Evolutionary conservation across 2,888 invertebrate genomes (phyloP), one percentile per base, ranked within the genome.

Genomic region (Rhagium mordax): DNA sequence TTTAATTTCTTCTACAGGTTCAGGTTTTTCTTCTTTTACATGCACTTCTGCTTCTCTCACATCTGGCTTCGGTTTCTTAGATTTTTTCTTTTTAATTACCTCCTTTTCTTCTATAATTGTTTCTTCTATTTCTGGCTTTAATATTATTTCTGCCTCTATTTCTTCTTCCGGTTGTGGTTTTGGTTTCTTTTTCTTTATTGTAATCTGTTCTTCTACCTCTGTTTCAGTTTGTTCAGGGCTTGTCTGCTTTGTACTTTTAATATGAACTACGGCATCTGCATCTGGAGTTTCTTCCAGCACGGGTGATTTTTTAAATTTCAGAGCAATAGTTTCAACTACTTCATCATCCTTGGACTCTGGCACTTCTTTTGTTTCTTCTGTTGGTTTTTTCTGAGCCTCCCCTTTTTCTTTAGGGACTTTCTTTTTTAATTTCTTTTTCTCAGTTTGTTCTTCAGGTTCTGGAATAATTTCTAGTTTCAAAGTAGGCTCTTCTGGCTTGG

Each of bases 121-220:
- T 0, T 55, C 55, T 18, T 87, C 85, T 69, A 87, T 87, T 13
- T 88, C 87, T 24, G 88, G 88, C 80, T 88, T 86, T 2, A 91
- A 84, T 4, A 89, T 86, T 67, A 90, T 89, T 81, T 90, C 90
- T 81, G 89, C 89, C 33, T 87, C 79, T 6, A 82, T 76, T 47
- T 79, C 77, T 67, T 82, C 79, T 53, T 79, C 69, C 55, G 78
- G 77, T 74, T 79, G 71, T 33, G 81, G 78, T 65, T 81, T 78
- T n/a, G 78, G 77, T 70, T 82, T 78, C 41, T 83, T 68, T 64
- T 81, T 78, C 53, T 75, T 70, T 59, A 74, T 4, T 8, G 29
- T 61, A n/a, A 72, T 57, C 71, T 83, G 83, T 77, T 79, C 78
- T 78, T 81, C 78, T n/a, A n/a, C n/a, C 74, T 81, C 80, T 71